These are phyloP conservation scores for Melanotus villosus DNA, from an alignment of 2,888 invertebrate genomes.

Conservation along the genomic window DNA sequence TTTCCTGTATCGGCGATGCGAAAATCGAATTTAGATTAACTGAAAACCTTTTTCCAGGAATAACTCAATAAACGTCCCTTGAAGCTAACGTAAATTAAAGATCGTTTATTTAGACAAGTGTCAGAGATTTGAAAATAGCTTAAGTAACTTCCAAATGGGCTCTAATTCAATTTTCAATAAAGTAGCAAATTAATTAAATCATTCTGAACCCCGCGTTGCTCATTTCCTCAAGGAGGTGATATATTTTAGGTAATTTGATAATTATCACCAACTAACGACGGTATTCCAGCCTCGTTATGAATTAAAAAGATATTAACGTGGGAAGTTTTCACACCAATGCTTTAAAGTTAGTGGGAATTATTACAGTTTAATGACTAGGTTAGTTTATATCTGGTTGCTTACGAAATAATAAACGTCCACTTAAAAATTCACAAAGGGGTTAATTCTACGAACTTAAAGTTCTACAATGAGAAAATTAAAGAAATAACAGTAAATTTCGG, in stretches of 20 bases:
- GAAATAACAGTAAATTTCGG: too few relatives aligned
- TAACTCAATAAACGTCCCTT: too few relatives aligned
- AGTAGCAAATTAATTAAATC: constrained; percentile 29
- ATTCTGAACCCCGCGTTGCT: constrained; percentile 4
- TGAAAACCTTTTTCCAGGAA: too few relatives aligned
- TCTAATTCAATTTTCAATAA: constrained; percentile 18
- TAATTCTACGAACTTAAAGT: too few relatives aligned
- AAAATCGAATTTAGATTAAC: too few relatives aligned
- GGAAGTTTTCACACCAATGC: constrained; percentile 4
- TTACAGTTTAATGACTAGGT: constrained; percentile 3
- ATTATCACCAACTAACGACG: constrained; percentile 20
- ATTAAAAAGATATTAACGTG: constrained; percentile 21
- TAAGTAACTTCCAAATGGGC: background rate
- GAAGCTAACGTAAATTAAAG: too few relatives aligned
- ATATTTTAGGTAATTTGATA: constrained; percentile 22
- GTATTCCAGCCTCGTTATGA: constrained; percentile 1
- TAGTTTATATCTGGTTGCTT: too few relatives aligned
- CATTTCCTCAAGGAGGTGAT: constrained; percentile 15
- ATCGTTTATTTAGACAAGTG: background rate
- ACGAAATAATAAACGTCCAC: too few relatives aligned
- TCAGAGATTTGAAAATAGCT: background rate
- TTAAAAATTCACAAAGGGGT: too few relatives aligned
- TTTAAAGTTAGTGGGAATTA: background rate
- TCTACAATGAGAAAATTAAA: too few relatives aligned
- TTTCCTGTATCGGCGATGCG: too few relatives aligned